A percentile compares a stretch with the other conserved stretches of the same genome.
These are phyloP conservation scores for Strongylocentrotus purpuratus DNA, from an alignment of 35 echinoderm and acorn worm genomes.

Conservation along the genomic window DNA sequence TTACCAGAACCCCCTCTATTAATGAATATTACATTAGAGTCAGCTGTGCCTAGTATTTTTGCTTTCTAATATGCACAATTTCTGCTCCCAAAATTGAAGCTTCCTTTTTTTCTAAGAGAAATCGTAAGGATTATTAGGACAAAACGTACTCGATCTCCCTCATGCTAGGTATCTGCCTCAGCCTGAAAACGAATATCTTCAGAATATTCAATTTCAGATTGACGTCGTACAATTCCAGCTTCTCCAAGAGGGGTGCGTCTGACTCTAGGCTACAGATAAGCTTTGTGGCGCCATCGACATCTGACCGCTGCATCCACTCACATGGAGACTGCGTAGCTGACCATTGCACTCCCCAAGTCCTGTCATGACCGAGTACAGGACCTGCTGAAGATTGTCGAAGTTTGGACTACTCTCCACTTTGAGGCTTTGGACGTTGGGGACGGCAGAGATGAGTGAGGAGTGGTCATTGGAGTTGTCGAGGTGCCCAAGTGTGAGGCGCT, in stretches of 20 bases:
- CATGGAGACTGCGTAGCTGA: background rate
- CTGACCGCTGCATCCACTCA: background rate
- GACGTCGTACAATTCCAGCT: background rate
- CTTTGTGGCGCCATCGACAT: background rate
- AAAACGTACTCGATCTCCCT: background rate
- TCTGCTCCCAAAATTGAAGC: no score
- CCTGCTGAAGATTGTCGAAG: background rate
- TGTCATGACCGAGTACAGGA: background rate
- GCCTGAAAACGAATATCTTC: background rate
- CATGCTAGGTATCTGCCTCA: background rate
- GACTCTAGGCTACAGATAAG: background rate
- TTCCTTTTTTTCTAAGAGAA: no score
- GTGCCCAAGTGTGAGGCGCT: background rate
- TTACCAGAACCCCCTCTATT: no score
- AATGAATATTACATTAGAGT: no score
- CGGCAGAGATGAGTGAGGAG: background rate
- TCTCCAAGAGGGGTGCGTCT: background rate
- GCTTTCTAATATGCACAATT: no score
- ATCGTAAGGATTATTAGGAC: no score
- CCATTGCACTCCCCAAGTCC: background rate
- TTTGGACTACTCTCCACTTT: background rate
- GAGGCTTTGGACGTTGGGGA: background rate
- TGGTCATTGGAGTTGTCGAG: background rate
- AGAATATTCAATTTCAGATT: background rate
- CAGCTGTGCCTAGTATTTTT: no score